Evolutionary conservation across 2,888 invertebrate species (phyloP).

Genomic region (Cryptocheilus praepositus): DNA sequence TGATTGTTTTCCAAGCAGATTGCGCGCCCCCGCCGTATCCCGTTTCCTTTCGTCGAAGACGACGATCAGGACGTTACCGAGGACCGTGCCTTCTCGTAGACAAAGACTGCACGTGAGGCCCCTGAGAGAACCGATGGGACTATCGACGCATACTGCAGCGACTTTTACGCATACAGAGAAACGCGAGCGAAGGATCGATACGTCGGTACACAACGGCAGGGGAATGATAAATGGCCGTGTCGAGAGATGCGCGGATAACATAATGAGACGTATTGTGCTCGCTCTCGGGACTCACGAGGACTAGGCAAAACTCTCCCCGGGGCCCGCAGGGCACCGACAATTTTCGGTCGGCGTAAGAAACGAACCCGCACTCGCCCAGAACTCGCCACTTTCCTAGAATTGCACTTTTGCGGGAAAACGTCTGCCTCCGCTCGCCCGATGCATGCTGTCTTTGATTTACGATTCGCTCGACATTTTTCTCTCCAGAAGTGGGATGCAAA

Average conservation of each 20-base stretch:
- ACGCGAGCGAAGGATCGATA: conserved; percentile 49
- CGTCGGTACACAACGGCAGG: conserved; percentile 52
- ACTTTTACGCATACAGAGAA: conserved; percentile 41
- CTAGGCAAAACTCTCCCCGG: conserved; percentile 38
- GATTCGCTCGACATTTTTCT: too few relatives aligned
- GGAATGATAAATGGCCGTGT: conserved; percentile 68
- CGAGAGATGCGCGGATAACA: conserved; percentile 70
- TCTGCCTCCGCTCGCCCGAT: neutral
- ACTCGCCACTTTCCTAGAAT: conserved; percentile 40
- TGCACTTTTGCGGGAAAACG: conserved; percentile 26
- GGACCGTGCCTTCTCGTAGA: conserved; percentile 31
- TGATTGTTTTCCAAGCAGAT: conserved; percentile 47
- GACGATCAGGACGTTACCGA: neutral
- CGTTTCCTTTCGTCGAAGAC: neutral
- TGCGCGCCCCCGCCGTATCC: conserved; percentile 16
- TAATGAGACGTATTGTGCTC: conserved; percentile 71
- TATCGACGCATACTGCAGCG: conserved; percentile 24
- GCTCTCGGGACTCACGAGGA: conserved; percentile 49
- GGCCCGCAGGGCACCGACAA: conserved; percentile 33
- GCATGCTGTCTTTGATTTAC: too few relatives aligned
- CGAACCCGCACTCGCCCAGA: neutral
- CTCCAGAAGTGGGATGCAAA: too few relatives aligned
- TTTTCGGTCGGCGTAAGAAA: conserved; percentile 40
- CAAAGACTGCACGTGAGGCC: conserved; percentile 27
- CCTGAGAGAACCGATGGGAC: conserved; percentile 8